Base-by-base conservation (phyloP, 2,888 invertebrate species). In the Pristionchus entomophagus region DNA sequence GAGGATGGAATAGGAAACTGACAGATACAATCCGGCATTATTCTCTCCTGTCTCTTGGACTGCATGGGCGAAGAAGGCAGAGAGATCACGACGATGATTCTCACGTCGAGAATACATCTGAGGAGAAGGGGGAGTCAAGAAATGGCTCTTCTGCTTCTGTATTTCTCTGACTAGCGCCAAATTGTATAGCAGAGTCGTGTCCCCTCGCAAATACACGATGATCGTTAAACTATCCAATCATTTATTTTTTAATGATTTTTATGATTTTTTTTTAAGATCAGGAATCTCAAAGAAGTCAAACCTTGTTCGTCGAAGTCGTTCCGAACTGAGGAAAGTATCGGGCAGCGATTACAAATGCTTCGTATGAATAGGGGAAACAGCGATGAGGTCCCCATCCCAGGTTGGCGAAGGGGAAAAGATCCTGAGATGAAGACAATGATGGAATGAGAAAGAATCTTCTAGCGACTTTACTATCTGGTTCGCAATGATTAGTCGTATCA, bases 41-140 rank as follows among this genome's bases (percentile, higher is more conserved):
- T 91, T 92, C 86, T 92, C 91, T 65, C 92, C 92, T 26, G 92
- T 92, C 85, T 92, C 92, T 81, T 92, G 92, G 17, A 92, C 88
- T 5, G 91, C 91, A 73, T 92, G 92, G 0, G 91, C 91, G 85
- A 92, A 91, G 87, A 92, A 92, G 4, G 92, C 90, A 3, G 92
- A 89, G 83, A 92, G 84, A 84, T 92, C 92, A 32, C 92, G 85
- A 35, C 88, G 86, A 45, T 87, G 81, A 80, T 91, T 91, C 87
- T 92, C 88, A n/a, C 87, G 32, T 19, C 49, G 26, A 6, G 78
- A 78, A 51, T 78, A 78, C 29, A n/a, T 51, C 78, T 78, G 78
- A 51, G 17, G 3, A 49, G n/a, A n/a, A n/a, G n/a, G n/a, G n/a
- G n/a, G n/a, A n/a, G n/a, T n/a, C n/a, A n/a, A n/a, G n/a, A n/a